phyloP scores from a whole-genome alignment of 2,113 vertebrate genomes.

The Gallinago undulata region DNA sequence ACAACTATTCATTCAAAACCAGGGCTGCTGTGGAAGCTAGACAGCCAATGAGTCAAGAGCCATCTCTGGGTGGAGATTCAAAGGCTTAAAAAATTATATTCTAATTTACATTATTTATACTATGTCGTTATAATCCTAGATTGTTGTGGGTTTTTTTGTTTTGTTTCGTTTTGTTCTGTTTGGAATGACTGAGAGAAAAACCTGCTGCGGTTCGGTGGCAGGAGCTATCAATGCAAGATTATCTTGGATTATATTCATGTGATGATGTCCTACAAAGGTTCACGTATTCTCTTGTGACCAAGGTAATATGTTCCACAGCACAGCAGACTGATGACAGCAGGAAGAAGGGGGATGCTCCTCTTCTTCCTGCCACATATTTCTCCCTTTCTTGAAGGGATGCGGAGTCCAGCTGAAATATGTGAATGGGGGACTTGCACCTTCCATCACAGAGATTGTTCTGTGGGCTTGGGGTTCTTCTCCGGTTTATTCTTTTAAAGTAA shows the following conservation, averaged over 20 bases:
- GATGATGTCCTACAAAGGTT: slow-evolving; percentile 51
- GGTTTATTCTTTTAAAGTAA: neutral
- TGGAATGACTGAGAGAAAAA: slow-evolving; percentile 64
- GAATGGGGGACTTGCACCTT: slow-evolving; percentile 52
- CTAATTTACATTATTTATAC: slow-evolving; percentile 77
- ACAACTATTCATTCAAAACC: slow-evolving; percentile 66
- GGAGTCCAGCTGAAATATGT: slow-evolving; percentile 34
- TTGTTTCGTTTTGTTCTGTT: slow-evolving; percentile 7
- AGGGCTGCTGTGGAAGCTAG: slow-evolving; percentile 68
- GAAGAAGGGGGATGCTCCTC: neutral
- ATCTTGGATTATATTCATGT: slow-evolving; percentile 50
- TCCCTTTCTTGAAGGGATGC: slow-evolving; percentile 56
- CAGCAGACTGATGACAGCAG: slow-evolving; percentile 37
- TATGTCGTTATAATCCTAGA: slow-evolving; percentile 75
- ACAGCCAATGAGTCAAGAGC: slow-evolving; percentile 69
- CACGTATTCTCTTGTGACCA: slow-evolving; percentile 56
- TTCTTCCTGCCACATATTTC: slow-evolving; percentile 20
- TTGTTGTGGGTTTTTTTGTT: slow-evolving; percentile 36
- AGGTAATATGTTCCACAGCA: slow-evolving; percentile 47
- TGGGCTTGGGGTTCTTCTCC: slow-evolving; percentile 15
- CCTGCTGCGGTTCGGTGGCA: slow-evolving; percentile 56
- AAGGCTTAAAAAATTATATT: slow-evolving; percentile 74
- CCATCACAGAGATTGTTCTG: slow-evolving; percentile 50
- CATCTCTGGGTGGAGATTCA: slow-evolving; percentile 53
- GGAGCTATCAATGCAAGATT: slow-evolving; percentile 67